Base-by-base conservation (phyloP, 1,140 invertebrate species). In the Asbolus verrucosus region DNA sequence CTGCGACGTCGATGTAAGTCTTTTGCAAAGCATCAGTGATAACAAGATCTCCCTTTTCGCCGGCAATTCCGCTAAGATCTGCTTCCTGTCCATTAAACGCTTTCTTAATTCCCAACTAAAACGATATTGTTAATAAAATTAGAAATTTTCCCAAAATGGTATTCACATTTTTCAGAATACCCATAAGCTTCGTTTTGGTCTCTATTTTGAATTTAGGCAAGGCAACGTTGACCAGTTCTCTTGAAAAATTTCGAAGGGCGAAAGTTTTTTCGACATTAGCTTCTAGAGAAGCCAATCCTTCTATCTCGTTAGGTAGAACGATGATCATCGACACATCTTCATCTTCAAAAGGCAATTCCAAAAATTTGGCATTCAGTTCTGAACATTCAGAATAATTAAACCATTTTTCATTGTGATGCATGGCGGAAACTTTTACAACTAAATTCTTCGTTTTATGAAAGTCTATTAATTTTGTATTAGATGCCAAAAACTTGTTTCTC, bases 1-100 rank as follows among this genome's bases (percentile, higher is more conserved):
- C 89, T 71, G 87, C 86, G 1, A 91, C 85, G 73, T 90, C 86
- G 54, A 92, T 85, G 70, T 85, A 87, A 9, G 86, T 82, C 77
- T 91, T 91, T 75, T 91, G 90, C 1, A 86, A 81, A 0, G 75
- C 73, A 6, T 75, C 70, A 11, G 54, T 62, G 8, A 77, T 54
- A 46, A 66, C 70, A 24, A 70, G 46, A 30, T 59, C 59, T 27
- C 46, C 68, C 19, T 24, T 13, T 30, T 31, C 16, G 4, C 61
- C 77, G 2, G 81, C 68, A 13, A 90, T 86, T 1, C 83, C 84
- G 18, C 78, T 80, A 6, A 90, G 83, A 73, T 90, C 82, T 4
- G 46, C 46, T 13, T 54, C 46, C 3, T n/a, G 2, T n/a, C 2
- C 27, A 5, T 30, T 36, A 11, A 36, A 36, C 11, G 11, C 11